Evolutionary conservation across 2,797 vertebrate species (phyloP), one percentile per base, ranked within the genome.

Genomic region (Rhinichthys osculus): DNA sequence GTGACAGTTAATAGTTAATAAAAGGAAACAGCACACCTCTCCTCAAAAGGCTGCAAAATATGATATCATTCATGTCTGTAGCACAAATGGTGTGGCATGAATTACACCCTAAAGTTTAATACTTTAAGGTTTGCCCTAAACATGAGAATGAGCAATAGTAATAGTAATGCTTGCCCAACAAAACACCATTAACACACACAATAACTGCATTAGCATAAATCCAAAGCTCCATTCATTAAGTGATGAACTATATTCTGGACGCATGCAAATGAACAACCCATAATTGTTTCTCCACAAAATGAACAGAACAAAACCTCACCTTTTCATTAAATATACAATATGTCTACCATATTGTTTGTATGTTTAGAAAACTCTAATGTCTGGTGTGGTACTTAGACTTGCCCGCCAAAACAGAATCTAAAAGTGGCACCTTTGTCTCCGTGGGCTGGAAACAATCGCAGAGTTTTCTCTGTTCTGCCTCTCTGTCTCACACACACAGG

Each of bases 361-460:
- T 78, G 77, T 57, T 77, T 71, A 67, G 59, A 42, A 64, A 71
- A 69, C 70, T 78, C 38, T 59, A 21, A 82, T 72, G n/a, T 42
- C 40, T 80, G 23, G 62, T 40, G 23, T 44, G 54, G 50, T 66
- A 10, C 21, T 50, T 33, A 44, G 21, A 19, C 47, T 76, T 57
- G 13, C 30, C 85, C 66, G 78, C 64, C 78, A 73, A 84, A 69
- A 67, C 71, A 70, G 59, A 87, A 80, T 83, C 82, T 87, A 33
- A 86, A 78, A 83, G 44, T 13, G 64, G 52, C 52, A 78, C 47
- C 30, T 72, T 59, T 81, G 21, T 69, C 42, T 62, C 81, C n/a
- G 27, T n/a, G 70, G 70, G 54, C 81, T 73, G 74, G 44, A 86
- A 86, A 87, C 85, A 85, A 89, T 76, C 71, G 62, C 84, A n/a